Evolutionary conservation across 2,113 vertebrate species (phyloP), one percentile per base, ranked within the genome.

Genomic region (Aphelocoma coerulescens): DNA sequence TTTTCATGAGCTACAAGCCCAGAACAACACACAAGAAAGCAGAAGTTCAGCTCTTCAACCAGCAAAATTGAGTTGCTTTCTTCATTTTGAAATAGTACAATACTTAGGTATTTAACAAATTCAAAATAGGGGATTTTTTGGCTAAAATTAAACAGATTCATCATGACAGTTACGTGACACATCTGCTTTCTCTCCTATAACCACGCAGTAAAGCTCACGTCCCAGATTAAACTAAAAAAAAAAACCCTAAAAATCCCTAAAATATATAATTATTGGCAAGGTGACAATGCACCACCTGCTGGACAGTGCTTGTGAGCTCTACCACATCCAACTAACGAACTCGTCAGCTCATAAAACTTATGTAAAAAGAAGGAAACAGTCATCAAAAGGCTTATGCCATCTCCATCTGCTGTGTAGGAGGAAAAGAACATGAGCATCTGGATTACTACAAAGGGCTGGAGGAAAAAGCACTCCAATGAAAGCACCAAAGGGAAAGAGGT

Each of bases 341-440:
- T 83, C 1, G 1, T 16, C 79, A 86, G 91, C 88, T 90, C 16
- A 1, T 80, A 95, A 95, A 95, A 92, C 83, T 95, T 88, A 51
- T 86, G 75, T 59, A 85, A 89, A 91, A 85, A 94, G 94, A 81
- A 93, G 59, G 85, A 88, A 85, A 58, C 54, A 49, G 83, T 80
- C 91, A 96, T 92, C 91, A 88, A 93, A 96, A 95, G 39, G 92
- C 88, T 96, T 85, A 67, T 95, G 85, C 88, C 90, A 84, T 90
- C 94, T 93, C 91, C 94, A 96, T 96, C 95, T 96, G 96, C 91
- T 91, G 85, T 91, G 94, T 89, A 94, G 95, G 95, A 96, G 95
- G 94, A 72, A 90, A 88, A 89, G 67, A 91, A 91, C 94, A 92
- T 3, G 9, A 96, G 95, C 92, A 97, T 96, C 92, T 95, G 91